phyloP scores from a whole-genome alignment of 2,113 vertebrate genomes.

The Taxidea taxus region DNA sequence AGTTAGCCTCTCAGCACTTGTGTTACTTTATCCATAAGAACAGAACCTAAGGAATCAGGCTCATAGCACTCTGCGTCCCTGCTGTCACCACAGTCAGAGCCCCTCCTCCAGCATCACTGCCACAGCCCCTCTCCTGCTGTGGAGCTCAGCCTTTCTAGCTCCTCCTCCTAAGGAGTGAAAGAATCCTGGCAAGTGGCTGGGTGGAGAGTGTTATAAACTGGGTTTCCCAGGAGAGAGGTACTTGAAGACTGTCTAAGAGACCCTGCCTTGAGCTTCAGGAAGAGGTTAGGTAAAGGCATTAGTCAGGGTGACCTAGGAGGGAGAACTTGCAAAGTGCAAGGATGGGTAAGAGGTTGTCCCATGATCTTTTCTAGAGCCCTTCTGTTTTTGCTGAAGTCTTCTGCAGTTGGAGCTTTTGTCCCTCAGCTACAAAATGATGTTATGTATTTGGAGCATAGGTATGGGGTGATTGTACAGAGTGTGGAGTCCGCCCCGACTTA shows the following conservation, averaged over 20 bases:
- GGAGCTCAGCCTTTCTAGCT: neutral
- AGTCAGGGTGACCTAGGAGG: neutral
- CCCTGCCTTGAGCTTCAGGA: neutral
- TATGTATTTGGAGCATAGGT: neutral
- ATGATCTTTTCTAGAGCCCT: neutral
- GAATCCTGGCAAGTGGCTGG: neutral
- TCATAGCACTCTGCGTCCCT: neutral
- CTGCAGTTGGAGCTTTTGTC: neutral
- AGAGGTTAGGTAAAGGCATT: slow-evolving; percentile 1
- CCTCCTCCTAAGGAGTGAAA: slow-evolving; percentile 27
- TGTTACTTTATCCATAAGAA: neutral
- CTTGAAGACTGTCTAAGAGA: neutral
- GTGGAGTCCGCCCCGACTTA: neutral
- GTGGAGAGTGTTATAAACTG: neutral
- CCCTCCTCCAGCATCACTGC: neutral
- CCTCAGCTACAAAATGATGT: neutral
- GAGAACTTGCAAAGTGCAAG: neutral
- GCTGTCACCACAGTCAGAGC: neutral
- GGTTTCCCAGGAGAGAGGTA: neutral
- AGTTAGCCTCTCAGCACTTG: neutral
- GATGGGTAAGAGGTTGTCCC: neutral
- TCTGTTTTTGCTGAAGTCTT: neutral
- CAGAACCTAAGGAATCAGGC: neutral
- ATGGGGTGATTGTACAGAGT: neutral
- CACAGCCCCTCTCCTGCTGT: neutral